Base-by-base conservation (phyloP, 2,113 vertebrate species). In the Bubo scandiacus region DNA sequence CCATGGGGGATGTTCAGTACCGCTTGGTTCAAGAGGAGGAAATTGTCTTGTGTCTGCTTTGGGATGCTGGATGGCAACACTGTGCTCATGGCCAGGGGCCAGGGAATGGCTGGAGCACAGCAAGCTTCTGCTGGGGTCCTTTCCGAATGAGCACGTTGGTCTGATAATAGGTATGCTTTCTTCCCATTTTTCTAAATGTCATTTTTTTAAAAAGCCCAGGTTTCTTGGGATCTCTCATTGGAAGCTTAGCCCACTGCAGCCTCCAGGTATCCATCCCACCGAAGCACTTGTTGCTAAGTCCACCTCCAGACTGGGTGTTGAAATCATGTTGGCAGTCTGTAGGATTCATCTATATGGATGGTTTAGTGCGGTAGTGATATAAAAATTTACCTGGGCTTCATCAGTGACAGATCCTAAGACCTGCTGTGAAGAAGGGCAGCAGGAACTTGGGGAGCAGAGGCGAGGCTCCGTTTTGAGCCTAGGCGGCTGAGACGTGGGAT, bases 91-190 rank as follows among this genome's bases (percentile, higher is more conserved):
- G 30, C 74, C 83, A 23, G 19, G 70, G 13, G n/a, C 25, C 10
- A 6, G 67, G 34, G 42, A 38, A 18, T 1, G 49, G 49, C n/a
- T 72, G 84, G 40, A 38, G 27, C 63, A 45, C 16, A 6, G 32
- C 2, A 2, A 62, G 25, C n/a, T 70, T 57, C 51, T 73, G 5
- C 79, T 2, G 2, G 8, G 15, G 4, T 86, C 30, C 61, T 67
- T 85, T 15, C 42, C 0, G 4, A 47, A 52, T 13, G 34, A 32
- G 5, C 0, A 0, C 8, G 10, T 66, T 27, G 52, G n/a, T 21
- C 25, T 81, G 32, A 2, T 57, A 6, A 14, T 1, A 45, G 22
- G 5, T 45, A 2, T 55, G 21, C 4, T 77, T 72, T 67, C 75
- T 86, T 51, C 63, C 34, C 1, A 0, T n/a, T 58, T 45, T 68